Conservation (phyloP, 2,113 vertebrate species). For the Saguinus midas region DNA sequence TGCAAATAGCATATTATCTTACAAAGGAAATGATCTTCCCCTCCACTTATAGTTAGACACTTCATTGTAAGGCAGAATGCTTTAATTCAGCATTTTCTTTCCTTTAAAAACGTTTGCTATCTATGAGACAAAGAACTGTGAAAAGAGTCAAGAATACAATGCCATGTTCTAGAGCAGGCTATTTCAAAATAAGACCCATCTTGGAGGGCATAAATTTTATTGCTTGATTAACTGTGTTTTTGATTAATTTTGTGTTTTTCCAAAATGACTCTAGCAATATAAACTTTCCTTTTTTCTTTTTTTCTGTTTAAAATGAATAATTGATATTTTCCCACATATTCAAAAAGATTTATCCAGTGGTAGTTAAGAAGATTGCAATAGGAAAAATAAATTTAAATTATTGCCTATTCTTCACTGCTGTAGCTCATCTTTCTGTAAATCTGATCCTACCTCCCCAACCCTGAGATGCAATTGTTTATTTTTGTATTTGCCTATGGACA, state of each 20-base stretch:
- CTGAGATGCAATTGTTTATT: background rate
- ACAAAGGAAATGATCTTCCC: background rate
- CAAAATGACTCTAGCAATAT: background rate
- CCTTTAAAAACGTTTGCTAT: background rate
- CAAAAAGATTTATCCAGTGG: background rate
- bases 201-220: background rate
- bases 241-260: background rate
- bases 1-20: background rate
- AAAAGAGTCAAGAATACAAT: background rate
- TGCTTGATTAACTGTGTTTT: background rate
- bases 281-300: background rate
- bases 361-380: background rate
- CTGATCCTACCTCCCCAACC: accelerated
- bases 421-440: background rate
- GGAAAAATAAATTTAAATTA: background rate
- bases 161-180: background rate
- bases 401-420: background rate
- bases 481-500: background rate
- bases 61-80: background rate
- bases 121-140: background rate
- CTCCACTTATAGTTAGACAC: background rate
- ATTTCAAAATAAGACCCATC: background rate
- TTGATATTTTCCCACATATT: background rate
- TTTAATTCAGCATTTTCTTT: background rate
- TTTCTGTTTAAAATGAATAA: background rate